phyloP scores from a whole-genome alignment of 2,113 vertebrate genomes.

The Entelurus aequoreus region DNA sequence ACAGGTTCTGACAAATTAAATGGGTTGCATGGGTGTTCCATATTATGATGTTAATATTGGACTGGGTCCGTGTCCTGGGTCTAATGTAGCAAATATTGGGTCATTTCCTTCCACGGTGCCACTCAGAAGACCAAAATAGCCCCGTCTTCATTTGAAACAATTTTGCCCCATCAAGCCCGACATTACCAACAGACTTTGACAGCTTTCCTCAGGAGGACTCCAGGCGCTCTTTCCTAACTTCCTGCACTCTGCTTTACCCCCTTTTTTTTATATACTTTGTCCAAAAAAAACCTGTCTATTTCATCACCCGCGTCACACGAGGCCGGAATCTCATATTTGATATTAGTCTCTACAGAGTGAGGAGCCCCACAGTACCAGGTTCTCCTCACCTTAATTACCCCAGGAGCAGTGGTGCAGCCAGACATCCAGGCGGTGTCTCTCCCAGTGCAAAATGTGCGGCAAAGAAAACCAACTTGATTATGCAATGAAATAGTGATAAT shows the following conservation, averaged over 20 bases:
- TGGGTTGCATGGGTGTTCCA: slow-evolving; percentile 28
- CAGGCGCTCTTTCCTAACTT: slow-evolving; percentile 18
- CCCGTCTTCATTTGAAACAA: slow-evolving; percentile 26
- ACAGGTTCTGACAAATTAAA: slow-evolving; percentile 1
- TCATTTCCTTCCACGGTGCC: slow-evolving; percentile 19
- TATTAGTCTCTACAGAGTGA: slow-evolving; percentile 27
- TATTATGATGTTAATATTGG: slow-evolving; percentile 9
- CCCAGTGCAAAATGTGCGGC: slow-evolving; percentile 10
- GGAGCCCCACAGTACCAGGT: slow-evolving; percentile 28
- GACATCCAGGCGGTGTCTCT: slow-evolving; percentile 41
- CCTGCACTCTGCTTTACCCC: slow-evolving; percentile 8
- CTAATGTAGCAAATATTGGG: slow-evolving; percentile 23
- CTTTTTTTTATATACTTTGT: slow-evolving; percentile 18
- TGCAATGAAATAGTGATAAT: slow-evolving; percentile 31
- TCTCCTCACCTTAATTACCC: slow-evolving; percentile 51
- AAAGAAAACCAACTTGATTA: slow-evolving; percentile 46
- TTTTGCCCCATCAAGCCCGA: slow-evolving; percentile 25
- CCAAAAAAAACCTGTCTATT: slow-evolving; percentile 30
- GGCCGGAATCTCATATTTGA: slow-evolving; percentile 13
- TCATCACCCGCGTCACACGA: slow-evolving; percentile 32
- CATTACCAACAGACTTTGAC: slow-evolving; percentile 28
- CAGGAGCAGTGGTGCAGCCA: slow-evolving; percentile 32
- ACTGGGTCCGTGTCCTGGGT: no score
- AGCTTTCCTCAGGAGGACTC: slow-evolving; percentile 37
- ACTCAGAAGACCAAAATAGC: slow-evolving; percentile 38